Conservation (phyloP, 2,113 vertebrate genomes). For the Zapus hudsonius region DNA sequence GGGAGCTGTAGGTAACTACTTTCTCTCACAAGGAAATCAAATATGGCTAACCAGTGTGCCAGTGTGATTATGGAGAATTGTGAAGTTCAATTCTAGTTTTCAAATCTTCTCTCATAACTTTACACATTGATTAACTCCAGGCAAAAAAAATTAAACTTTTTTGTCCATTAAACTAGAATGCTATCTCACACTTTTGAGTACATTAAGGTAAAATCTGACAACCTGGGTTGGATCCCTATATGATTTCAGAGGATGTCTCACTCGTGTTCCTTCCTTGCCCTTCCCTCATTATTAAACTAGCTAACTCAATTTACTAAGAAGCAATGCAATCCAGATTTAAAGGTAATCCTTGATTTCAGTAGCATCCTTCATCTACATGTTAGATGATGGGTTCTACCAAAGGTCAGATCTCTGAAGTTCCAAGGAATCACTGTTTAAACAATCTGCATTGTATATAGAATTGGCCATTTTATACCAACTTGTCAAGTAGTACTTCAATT, state of each 20-base stretch:
- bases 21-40: background rate
- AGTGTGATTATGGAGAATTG: background rate
- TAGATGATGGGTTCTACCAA: background rate
- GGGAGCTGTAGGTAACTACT: background rate
- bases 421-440: background rate
- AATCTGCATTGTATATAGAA: background rate
- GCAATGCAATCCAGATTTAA: background rate
- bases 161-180: background rate
- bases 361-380: background rate
- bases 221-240: rapidly evolving
- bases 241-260: background rate
- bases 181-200: background rate
- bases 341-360: background rate
- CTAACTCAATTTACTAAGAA: background rate
- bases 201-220: background rate
- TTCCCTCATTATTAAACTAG: background rate
- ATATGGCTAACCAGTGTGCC: background rate
- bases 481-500: background rate
- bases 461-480: background rate
- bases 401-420: background rate
- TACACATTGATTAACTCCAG: background rate
- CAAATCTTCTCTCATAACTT: conserved; percentile 4
- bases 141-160: background rate
- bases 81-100: conserved; percentile 17
- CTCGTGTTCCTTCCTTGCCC: background rate